Percentiles rank a stretch among this genome's conserved stretches.
These are phyloP conservation scores for Rhyacichthys aspro DNA, from an alignment of 2,797 vertebrate species.

Conservation along the genomic window DNA sequence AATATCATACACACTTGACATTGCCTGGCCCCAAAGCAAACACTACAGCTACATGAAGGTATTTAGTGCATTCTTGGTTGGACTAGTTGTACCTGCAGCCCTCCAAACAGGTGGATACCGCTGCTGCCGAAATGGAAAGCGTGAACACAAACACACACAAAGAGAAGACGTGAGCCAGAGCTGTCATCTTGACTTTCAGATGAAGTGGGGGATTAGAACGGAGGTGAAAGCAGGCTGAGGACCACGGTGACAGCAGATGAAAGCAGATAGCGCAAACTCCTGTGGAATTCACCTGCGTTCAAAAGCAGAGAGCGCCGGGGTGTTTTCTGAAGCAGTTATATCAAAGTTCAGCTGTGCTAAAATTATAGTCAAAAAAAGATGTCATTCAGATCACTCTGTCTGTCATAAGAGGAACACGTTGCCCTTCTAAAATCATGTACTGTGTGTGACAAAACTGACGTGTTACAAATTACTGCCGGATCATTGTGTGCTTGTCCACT, in stretches of 20 bases:
- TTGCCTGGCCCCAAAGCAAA: too few species aligned
- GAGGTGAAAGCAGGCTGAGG: constrained; percentile 77
- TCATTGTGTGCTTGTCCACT: constrained; percentile 20
- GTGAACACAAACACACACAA: constrained; percentile 38
- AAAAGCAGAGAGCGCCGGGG: constrained; percentile 3
- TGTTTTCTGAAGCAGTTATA: constrained; percentile 42
- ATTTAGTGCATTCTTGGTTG: background rate
- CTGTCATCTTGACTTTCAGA: constrained; percentile 80
- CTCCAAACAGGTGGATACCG: constrained; percentile 63
- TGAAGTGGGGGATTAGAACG: constrained; percentile 78
- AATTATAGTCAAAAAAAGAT: constrained; percentile 42
- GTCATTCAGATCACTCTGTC: constrained; percentile 47
- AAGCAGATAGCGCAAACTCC: constrained; percentile 66
- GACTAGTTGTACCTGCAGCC: constrained; percentile 13
- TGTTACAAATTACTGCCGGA: constrained; percentile 52
- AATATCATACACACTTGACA: too few species aligned
- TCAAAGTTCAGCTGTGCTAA: constrained; percentile 23
- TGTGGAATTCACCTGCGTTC: constrained; percentile 70
- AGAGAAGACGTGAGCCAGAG: constrained; percentile 53
- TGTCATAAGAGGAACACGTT: constrained; percentile 35
- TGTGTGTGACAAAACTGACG: constrained; percentile 40
- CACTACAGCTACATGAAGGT: too few species aligned
- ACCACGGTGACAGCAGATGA: constrained; percentile 78
- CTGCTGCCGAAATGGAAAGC: constrained; percentile 39
- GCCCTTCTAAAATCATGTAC: constrained; percentile 43